phyloP scores from a whole-genome alignment of 2,888 invertebrate genomes.

The Limnephilus marmoratus region DNA sequence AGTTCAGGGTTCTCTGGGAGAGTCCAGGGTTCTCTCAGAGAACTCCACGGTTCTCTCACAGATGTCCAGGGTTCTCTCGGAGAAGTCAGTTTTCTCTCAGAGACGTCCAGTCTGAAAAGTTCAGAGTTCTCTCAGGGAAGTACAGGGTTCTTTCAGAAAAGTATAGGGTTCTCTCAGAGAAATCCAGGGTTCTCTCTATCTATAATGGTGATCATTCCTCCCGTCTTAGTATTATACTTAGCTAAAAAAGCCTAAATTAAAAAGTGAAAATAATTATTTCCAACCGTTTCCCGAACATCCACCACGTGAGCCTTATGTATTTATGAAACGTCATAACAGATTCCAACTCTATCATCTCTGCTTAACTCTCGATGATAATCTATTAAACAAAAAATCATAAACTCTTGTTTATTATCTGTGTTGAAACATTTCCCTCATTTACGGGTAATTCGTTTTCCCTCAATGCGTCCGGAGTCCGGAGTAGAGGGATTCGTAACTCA shows the following conservation, averaged over 20 bases:
- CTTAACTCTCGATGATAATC: background rate
- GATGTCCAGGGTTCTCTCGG: no score
- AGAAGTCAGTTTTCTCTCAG: no score
- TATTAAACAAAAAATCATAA: background rate
- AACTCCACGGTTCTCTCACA: no score
- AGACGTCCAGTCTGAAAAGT: no score
- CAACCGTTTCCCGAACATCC: background rate
- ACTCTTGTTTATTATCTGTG: background rate
- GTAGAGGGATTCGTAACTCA: background rate
- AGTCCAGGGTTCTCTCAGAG: background rate
- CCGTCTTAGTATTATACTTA: no score
- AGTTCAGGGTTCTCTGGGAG: no score
- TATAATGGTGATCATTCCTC: no score
- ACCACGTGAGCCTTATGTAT: background rate
- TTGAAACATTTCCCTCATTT: background rate
- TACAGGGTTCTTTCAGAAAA: no score
- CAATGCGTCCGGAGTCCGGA: background rate
- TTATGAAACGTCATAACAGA: background rate
- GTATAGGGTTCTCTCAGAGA: no score
- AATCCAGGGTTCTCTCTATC: no score
- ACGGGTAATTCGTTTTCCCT: background rate
- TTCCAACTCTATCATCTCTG: background rate
- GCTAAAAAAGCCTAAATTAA: no score
- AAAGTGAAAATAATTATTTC: background rate
- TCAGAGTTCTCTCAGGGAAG: no score